Percentiles rank a stretch among this genome's conserved stretches.
These are phyloP conservation scores for Syrmaticus mikado DNA, from an alignment of 2,113 vertebrate species.

Conservation along the genomic window DNA sequence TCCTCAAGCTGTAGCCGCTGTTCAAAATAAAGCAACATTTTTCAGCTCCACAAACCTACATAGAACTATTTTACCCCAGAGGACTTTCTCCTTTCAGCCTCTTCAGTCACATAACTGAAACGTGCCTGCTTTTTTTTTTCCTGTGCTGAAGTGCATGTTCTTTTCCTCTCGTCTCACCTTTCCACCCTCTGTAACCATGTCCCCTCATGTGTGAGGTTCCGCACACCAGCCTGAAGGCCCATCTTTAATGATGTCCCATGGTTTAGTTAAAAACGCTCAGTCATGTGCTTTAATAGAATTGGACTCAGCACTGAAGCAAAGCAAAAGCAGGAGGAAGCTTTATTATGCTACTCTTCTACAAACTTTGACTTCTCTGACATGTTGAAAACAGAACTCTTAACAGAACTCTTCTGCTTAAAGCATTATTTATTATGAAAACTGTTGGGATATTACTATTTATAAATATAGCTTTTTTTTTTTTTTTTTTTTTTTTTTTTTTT, in stretches of 20 bases:
- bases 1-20: too few species aligned
- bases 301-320: not conserved
- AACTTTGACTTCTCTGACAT: not conserved
- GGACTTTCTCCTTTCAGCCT: not conserved
- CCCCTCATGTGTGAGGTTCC: not conserved
- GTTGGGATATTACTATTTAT: not conserved
- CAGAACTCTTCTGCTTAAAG: too few species aligned
- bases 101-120: not conserved
- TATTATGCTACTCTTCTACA: not conserved
- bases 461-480: not conserved
- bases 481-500: not conserved
- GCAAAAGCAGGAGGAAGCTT: not conserved
- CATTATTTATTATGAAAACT: not conserved
- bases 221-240: rapidly evolving
- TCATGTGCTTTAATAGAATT: not conserved
- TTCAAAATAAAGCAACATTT: not conserved
- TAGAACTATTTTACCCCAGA: not conserved
- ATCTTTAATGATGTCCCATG: not conserved
- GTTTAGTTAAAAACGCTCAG: not conserved
- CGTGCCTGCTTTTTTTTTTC: not conserved
- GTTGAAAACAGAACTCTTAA: not conserved
- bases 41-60: not conserved
- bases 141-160: not conserved
- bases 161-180: not conserved
- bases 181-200: rapidly evolving